Base-by-base conservation (phyloP, 2,888 invertebrate species). In the Dicycla oo region DNA sequence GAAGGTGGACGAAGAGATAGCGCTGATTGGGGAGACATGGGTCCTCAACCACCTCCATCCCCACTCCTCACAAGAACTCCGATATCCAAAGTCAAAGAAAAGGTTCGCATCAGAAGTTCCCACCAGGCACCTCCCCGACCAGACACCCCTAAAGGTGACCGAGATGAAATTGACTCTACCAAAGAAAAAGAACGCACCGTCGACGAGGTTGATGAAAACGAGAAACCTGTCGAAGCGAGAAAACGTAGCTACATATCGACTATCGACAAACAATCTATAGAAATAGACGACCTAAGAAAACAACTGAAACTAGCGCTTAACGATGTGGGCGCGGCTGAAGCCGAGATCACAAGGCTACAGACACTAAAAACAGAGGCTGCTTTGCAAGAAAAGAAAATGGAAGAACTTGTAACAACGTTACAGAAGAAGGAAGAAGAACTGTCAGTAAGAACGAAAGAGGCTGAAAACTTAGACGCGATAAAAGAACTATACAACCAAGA, bases 1-100 rank as follows among this genome's bases (percentile, higher is more conserved):
- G 98, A 98, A 93, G 98, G 98, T 63, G 97, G 97, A 0, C 94
- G 97, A n/a, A 94, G 98, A 61, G 98, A 98, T 86, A 98, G 98
- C 82, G 97, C 98, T 30, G 98, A 98, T 88, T 98, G 98, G 98
- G 98, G 98, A 40, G 98, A 97, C 79, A 89, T 95, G 72, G 93
- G 92, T 3, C 87, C 94, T 3, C 96, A 96, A 78, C 96, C 96
- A 58, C 96, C 97, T 3, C 94, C 96, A 0, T 96, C 97, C 2
- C 97, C 97, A 2, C 97, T 98, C 40, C 97, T 96, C 89, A 88
- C 94, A 91, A 96, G 87, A 87, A 97, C 88, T 88, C 97, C 96
- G 4, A 95, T 96, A 86, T 96, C 96, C 47, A 95, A 95, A 89
- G 95, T 96, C n/a, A 96, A 96, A 89, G 96, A 96, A 76, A 96